Percentiles rank a stretch among this genome's conserved stretches.
Conservation (phyloP, 2,797 vertebrate genomes). For the Threskiornis aethiopicus region DNA sequence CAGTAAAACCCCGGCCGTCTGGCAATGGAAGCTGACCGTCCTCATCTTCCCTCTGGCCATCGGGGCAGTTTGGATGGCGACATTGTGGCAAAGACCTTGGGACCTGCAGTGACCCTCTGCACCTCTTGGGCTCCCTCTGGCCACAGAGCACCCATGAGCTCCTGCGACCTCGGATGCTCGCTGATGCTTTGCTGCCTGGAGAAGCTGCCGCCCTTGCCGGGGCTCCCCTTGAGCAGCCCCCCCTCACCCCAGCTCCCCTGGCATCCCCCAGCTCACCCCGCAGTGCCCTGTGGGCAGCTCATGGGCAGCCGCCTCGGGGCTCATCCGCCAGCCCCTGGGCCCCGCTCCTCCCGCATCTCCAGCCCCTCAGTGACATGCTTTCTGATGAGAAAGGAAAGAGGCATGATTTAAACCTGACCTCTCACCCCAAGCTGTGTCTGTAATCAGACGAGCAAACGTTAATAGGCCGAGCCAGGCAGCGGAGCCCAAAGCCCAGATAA, state of each 20-base stretch:
- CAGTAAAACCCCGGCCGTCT: too few relatives aligned
- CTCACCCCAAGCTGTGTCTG: conserved; percentile 65
- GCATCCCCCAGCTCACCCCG: neutral
- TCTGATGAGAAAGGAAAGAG: neutral
- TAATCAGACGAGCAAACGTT: conserved; percentile 56
- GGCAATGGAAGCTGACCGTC: too few relatives aligned
- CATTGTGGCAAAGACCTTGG: neutral
- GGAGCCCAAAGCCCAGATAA: conserved; percentile 71
- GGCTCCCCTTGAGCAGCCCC: neutral
- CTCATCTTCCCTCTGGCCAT: neutral
- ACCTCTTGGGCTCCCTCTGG: neutral
- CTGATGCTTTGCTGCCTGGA: neutral
- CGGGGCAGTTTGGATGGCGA: neutral
- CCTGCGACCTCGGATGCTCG: fast-evolving
- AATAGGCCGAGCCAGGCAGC: conserved; percentile 53
- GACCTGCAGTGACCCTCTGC: neutral
- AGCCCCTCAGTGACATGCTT: neutral
- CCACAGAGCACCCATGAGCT: neutral
- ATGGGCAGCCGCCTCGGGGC: neutral
- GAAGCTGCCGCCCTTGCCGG: neutral
- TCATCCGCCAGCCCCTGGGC: neutral
- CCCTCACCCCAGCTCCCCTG: neutral
- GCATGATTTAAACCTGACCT: conserved; percentile 37
- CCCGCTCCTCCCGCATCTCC: neutral
- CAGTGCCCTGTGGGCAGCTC: neutral